Conservation (phyloP, 2,888 invertebrate species). For the Eumerus sabulonum region DNA sequence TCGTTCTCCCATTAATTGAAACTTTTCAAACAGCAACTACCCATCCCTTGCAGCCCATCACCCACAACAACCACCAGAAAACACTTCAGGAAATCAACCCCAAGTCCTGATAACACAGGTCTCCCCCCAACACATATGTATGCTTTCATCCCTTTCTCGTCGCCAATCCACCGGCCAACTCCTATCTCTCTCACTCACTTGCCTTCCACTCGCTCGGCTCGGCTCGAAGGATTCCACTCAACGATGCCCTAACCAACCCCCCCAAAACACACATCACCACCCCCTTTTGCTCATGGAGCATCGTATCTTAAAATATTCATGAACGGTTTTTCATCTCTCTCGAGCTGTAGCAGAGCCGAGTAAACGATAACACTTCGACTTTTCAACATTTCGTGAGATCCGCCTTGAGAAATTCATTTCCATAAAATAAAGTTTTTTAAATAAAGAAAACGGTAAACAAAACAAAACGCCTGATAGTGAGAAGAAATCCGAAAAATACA, state of each 20-base stretch:
- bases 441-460: slow-evolving; percentile 20
- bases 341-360: slow-evolving; percentile 74
- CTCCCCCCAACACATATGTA: not conserved
- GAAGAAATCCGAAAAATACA: slow-evolving; percentile 4
- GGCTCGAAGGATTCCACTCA: slow-evolving; percentile 33
- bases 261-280: not conserved
- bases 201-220: not conserved
- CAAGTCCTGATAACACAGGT: slow-evolving; percentile 21
- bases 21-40: slow-evolving; percentile 21
- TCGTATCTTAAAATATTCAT: slow-evolving; percentile 75
- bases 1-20: not conserved
- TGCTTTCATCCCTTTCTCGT: slow-evolving; percentile 8
- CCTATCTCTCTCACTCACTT: not conserved
- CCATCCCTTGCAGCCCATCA: slow-evolving; percentile 20
- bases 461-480: not conserved
- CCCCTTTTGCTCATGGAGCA: slow-evolving; percentile 16
- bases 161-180: not conserved
- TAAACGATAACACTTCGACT: slow-evolving; percentile 77
- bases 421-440: slow-evolving; percentile 20
- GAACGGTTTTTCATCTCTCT: slow-evolving; percentile 71
- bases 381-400: slow-evolving; percentile 72
- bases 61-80: slow-evolving; percentile 1
- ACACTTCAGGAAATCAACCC: slow-evolving; percentile 24
- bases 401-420: slow-evolving; percentile 56
- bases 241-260: slow-evolving; percentile 51